These are phyloP conservation scores for Drosophila albomicans DNA, from an alignment of 1,140 invertebrate species.

Conservation along the genomic window DNA sequence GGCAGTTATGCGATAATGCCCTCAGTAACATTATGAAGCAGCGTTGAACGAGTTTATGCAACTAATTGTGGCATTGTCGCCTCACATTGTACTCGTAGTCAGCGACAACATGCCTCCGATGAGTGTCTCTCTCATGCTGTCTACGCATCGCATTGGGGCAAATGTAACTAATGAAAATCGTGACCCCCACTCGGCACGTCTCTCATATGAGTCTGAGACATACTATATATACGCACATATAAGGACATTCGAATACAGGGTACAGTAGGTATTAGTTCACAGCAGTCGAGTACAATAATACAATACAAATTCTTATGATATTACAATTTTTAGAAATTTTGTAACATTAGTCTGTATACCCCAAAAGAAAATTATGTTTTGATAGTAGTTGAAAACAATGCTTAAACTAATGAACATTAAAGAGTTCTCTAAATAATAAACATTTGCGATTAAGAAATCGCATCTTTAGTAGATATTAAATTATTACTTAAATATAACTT, in stretches of 20 bases:
- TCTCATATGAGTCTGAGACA: constrained; percentile 32
- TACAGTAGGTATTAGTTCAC: background rate
- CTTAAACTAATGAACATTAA: too few species aligned
- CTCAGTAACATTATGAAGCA: constrained; percentile 49
- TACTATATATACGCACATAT: background rate
- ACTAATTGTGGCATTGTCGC: constrained; percentile 78
- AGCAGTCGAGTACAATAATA: too few species aligned
- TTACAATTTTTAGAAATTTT: too few species aligned
- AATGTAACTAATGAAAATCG: constrained; percentile 84
- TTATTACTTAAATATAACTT: too few species aligned
- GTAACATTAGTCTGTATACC: too few species aligned
- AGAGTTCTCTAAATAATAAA: too few species aligned
- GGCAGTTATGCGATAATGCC: constrained; percentile 64
- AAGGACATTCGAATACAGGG: constrained; percentile 22
- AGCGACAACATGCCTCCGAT: constrained; percentile 11
- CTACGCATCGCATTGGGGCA: constrained; percentile 50
- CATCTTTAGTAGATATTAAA: too few species aligned
- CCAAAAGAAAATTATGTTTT: too few species aligned
- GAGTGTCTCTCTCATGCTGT: background rate
- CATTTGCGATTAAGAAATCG: too few species aligned
- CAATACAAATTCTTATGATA: too few species aligned
- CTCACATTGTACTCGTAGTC: constrained; percentile 3
- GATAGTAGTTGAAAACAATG: too few species aligned
- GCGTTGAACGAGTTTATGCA: constrained; percentile 58
- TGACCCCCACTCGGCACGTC: constrained; percentile 65